Percentiles rank a stretch among this genome's conserved stretches.
Evolutionary conservation across 2,113 vertebrate genomes (phyloP).

Genomic region (Vombatus ursinus): DNA sequence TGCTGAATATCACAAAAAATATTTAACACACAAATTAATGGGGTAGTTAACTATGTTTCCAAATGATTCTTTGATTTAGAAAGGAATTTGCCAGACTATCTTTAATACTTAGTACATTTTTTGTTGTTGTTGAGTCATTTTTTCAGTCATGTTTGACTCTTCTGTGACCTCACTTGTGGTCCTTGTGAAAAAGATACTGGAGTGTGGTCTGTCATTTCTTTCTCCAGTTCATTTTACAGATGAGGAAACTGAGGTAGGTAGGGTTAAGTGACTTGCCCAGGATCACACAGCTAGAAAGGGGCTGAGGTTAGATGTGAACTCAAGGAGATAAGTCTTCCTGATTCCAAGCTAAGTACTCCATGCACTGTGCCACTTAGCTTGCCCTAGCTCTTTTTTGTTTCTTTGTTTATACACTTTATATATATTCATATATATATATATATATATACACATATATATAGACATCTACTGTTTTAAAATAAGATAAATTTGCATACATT

Average conservation of each 20-base stretch:
- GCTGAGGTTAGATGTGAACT: neutral
- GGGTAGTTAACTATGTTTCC: neutral
- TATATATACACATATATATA: too few species aligned
- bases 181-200: neutral
- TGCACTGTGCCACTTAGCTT: neutral
- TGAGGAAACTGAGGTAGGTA: neutral
- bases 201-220: neutral
- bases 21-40: neutral
- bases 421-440: too few species aligned
- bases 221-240: neutral
- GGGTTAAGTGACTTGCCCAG: neutral
- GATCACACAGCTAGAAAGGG: neutral
- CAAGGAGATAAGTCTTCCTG: neutral
- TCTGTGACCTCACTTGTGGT: neutral
- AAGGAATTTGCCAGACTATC: neutral
- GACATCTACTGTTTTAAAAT: neutral
- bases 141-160: neutral
- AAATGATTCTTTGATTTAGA: neutral
- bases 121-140: neutral
- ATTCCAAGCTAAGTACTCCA: neutral
- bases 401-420: neutral
- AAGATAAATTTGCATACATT: neutral
- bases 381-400: too few species aligned
- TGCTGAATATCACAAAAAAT: neutral
- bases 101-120: neutral